Evolutionary conservation across 2,888 invertebrate species (phyloP).

Genomic region (Anticlea derivata): DNA sequence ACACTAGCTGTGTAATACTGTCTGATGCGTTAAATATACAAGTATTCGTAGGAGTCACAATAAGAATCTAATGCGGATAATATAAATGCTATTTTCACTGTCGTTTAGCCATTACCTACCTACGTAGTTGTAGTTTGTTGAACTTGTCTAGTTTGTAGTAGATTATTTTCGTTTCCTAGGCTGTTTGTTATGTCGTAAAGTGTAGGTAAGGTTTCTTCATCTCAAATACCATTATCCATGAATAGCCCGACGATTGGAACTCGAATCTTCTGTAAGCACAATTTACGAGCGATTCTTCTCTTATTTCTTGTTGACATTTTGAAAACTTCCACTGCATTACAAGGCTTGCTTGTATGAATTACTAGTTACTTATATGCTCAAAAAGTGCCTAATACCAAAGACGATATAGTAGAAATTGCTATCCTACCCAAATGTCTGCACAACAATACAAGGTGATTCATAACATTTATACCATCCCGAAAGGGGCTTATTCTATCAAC

Average conservation of each 20-base stretch:
- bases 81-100: not conserved
- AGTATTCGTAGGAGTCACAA: not conserved
- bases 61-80: not conserved
- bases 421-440: no score
- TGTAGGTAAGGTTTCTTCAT: constrained; percentile 1
- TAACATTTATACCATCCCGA: no score
- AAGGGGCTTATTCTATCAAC: no score
- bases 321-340: not conserved
- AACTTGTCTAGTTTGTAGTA: no score
- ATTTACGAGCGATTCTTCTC: constrained; percentile 2
- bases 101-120: no score
- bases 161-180: no score
- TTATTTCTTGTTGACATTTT: constrained; percentile 9
- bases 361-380: no score
- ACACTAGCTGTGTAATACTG: not conserved
- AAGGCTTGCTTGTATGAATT: not conserved
- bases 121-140: no score
- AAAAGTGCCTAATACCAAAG: no score
- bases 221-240: constrained; percentile 9
- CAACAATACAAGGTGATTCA: no score
- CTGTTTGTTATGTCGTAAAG: not conserved
- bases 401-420: no score
- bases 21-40: not conserved
- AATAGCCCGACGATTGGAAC: not conserved
- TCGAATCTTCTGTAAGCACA: not conserved